Percentiles rank a stretch among this genome's conserved stretches.
Conservation (phyloP, 1,140 invertebrate genomes). For the Phymorhynchus buccinoides region DNA sequence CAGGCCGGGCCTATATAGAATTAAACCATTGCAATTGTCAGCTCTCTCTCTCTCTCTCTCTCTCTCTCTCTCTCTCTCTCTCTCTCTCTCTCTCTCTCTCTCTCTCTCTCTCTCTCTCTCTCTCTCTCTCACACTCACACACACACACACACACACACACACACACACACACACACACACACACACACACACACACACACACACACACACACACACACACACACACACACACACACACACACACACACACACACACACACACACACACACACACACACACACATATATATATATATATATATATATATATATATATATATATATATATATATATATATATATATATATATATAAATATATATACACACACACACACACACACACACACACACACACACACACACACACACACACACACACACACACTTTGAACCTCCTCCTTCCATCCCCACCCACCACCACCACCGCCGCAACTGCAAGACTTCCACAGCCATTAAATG, state of each 20-base stretch:
- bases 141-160: background rate
- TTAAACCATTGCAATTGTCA: too few relatives aligned
- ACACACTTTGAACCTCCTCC: too few relatives aligned
- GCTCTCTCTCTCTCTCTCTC: background rate
- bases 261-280: background rate
- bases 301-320: too few relatives aligned
- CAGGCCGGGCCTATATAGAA: too few relatives aligned
- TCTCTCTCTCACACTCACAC: background rate
- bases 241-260: background rate
- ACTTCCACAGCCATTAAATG: too few relatives aligned
- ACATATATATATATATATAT: background rate
- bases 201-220: background rate
- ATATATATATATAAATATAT: background rate
- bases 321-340: too few relatives aligned
- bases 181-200: background rate
- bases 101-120: background rate
- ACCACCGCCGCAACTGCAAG: too few relatives aligned
- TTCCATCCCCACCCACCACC: too few relatives aligned
- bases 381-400: background rate
- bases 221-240: slow-evolving; percentile 10
- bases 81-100: background rate
- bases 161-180: background rate
- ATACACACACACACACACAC: background rate
- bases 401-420: background rate
- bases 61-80: background rate